Conservation (phyloP, 2,797 vertebrate species). For the Rhyacichthys aspro region DNA sequence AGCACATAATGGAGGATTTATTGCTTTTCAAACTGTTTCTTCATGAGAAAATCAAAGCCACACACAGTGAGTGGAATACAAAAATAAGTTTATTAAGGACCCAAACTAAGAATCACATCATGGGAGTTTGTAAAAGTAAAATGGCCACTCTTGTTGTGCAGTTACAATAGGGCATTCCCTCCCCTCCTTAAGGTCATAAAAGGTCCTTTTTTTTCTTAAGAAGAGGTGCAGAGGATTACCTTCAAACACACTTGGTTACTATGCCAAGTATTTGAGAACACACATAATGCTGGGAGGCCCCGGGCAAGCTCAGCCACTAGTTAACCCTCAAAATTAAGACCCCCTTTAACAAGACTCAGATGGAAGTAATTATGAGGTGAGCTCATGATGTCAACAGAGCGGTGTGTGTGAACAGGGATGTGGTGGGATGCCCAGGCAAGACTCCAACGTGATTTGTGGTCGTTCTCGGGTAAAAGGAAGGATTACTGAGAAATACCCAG, state of each 20-base stretch:
- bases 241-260: constrained; percentile 39
- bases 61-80: neutral
- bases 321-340: constrained; percentile 36
- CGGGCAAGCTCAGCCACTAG: constrained; percentile 12
- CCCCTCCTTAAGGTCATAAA: constrained; percentile 10
- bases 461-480: constrained; percentile 27
- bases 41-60: constrained; percentile 9
- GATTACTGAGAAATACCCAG: constrained; percentile 2
- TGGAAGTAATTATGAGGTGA: constrained; percentile 52
- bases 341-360: constrained; percentile 23
- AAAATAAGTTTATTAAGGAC: too few species aligned
- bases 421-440: constrained; percentile 28
- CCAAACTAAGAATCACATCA: neutral
- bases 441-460: constrained; percentile 20
- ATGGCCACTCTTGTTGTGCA: constrained; percentile 38
- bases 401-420: constrained; percentile 14
- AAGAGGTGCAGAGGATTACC: constrained; percentile 44
- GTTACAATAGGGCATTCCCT: constrained; percentile 14
- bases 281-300: constrained; percentile 25
- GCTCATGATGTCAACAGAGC: constrained; percentile 13
- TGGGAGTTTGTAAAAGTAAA: constrained; percentile 20
- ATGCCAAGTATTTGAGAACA: constrained; percentile 25
- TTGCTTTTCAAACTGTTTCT: constrained; percentile 3
- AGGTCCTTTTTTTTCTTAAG: constrained; percentile 13
- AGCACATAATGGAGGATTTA: constrained; percentile 37